Conservation (phyloP, 2,113 vertebrate genomes). For the Tachuris rubrigastra region DNA sequence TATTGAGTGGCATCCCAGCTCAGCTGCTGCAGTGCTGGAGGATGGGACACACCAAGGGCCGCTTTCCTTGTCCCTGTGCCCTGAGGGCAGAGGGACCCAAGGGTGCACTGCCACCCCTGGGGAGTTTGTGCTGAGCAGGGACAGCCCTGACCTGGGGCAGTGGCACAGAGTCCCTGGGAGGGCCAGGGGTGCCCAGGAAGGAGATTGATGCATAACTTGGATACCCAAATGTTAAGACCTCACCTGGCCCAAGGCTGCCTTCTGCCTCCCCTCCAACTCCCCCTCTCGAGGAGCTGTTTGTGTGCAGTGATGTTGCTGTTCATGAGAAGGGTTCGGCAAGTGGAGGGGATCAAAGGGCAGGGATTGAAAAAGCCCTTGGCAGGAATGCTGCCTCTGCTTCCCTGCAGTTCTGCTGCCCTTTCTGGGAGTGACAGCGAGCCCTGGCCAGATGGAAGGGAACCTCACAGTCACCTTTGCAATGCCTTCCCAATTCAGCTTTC, state of each 20-base stretch:
- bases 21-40: not conserved
- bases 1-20: not conserved
- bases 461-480: not conserved
- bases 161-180: rapidly evolving
- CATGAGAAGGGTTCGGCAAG: not conserved
- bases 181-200: not conserved
- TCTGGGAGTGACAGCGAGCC: not conserved
- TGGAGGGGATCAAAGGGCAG: not conserved
- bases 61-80: rapidly evolving
- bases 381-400: not conserved
- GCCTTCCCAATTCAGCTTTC: not conserved
- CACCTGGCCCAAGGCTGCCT: not conserved
- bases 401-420: not conserved
- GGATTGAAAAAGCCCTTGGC: not conserved
- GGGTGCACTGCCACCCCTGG: not conserved
- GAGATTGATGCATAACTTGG: not conserved
- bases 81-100: not conserved
- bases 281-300: not conserved
- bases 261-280: not conserved
- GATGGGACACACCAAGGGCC: too few species aligned
- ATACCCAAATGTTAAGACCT: not conserved
- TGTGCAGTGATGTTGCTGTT: not conserved
- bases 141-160: rapidly evolving
- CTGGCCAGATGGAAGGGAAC: not conserved
- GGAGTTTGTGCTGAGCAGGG: too few species aligned